Percentiles rank a stretch among this genome's conserved stretches.
phyloP scores from a whole-genome alignment of 2,888 invertebrate species.

The Pelosia muscerda region DNA sequence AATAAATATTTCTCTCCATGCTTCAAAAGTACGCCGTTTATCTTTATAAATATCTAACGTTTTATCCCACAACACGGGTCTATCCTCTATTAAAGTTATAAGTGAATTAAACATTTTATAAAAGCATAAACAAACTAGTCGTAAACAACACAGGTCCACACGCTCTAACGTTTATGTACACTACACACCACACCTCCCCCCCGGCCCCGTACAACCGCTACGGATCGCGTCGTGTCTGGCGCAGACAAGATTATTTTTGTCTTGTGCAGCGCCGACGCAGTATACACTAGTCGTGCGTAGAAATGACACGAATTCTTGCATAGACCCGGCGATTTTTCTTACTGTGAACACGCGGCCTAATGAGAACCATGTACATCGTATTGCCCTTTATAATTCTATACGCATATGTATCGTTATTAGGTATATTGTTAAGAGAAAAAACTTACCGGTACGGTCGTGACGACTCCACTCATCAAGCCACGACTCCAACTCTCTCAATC shows the following conservation, averaged over 20 bases:
- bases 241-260: conserved; percentile 19
- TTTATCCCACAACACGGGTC: conserved; percentile 25
- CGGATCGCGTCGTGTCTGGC: conserved; percentile 19
- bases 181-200: conserved; percentile 13
- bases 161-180: conserved; percentile 18
- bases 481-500: background rate
- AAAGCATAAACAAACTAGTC: conserved; percentile 1
- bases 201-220: conserved; percentile 10
- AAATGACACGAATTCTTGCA: conserved; percentile 11
- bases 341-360: too few species aligned
- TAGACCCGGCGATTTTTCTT: too few species aligned
- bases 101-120: conserved; percentile 12
- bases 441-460: conserved; percentile 1
- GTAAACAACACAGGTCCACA: conserved; percentile 14
- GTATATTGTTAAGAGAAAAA: conserved; percentile 5
- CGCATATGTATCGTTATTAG: too few species aligned
- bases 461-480: background rate
- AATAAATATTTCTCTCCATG: conserved; percentile 20
- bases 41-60: conserved; percentile 26
- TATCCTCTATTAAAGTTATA: conserved; percentile 22
- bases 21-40: conserved; percentile 20
- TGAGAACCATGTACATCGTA: too few species aligned
- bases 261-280: conserved; percentile 17
- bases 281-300: conserved; percentile 16
- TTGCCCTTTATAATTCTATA: too few species aligned